Base-by-base conservation (phyloP, 2,113 vertebrate genomes). In the Phyllostomus hastatus region DNA sequence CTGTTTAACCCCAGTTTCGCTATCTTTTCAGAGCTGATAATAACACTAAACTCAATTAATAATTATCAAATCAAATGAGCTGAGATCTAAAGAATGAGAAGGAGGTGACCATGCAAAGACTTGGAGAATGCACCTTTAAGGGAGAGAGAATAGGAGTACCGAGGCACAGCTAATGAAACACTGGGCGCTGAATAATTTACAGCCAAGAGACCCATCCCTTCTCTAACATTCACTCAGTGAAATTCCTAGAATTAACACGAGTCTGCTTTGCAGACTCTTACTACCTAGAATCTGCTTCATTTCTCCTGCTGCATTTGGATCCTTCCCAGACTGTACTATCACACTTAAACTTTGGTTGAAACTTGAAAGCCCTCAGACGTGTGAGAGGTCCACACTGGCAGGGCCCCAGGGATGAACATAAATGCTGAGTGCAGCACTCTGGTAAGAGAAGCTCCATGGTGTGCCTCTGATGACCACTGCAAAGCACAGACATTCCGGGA, bases 271-370 rank as follows among this genome's bases (percentile, higher is more conserved):
- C 64, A 64, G 57, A 83, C 84, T 80, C 91, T 93, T 88, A 75
- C 95, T 88, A 89, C 75, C 64, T 86, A 15, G 70, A 67, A 87
- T 90, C 31, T 88, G 75, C 82, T 95, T 96, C 80, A 50, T 95
- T 91, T 91, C 79, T 80, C 66, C 75, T 48, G 57, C 38, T 26
- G 57, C 64, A 57, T 73, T 94, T 96, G 93, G 88, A 93, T 89
- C 70, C 64, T 67, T 93, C 76, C 85, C 89, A 97, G 83, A 86
- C 15, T 67, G 12, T 67, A 72, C 90, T 91, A 73, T 96, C 88
- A 84, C 80, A 89, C 41, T 75, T 43, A 83, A 93, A 73, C 69
- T 48, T 88, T 69, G 41, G 73, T 91, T 94, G 59, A 96, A 96
- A 93, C 2, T 69, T 84, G 46, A 84, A 96, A 97, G 73, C 24